These are phyloP conservation scores for Hydra vulgaris DNA, from an alignment of 30 jellyfish, hydroid and myxozoan species.

Conservation along the genomic window DNA sequence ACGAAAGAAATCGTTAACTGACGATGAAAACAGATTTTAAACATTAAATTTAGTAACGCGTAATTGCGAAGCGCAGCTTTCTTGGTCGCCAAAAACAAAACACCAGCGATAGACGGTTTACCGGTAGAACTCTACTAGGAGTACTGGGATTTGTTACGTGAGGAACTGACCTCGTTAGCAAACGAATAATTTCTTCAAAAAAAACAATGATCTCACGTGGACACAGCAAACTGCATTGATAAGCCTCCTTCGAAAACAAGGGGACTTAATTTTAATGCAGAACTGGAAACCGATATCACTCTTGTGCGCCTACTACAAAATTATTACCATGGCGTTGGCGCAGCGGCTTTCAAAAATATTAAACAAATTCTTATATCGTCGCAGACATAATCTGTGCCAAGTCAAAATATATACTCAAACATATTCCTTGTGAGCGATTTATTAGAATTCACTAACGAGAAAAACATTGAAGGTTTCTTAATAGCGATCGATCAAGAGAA, in stretches of 20 bases:
- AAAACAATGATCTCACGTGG: background rate
- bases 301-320: constrained; percentile 21
- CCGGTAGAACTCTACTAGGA: background rate
- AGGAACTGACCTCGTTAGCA: background rate
- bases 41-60: background rate
- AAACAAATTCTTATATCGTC: constrained; percentile 1
- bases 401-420: constrained; percentile 28
- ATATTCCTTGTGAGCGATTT: constrained; percentile 14
- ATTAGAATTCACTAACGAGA: constrained; percentile 1
- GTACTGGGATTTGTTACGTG: background rate
- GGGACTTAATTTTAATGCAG: constrained; percentile 7
- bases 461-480: constrained; percentile 6
- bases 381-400: constrained; percentile 42
- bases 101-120: background rate
- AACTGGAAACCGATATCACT: constrained; percentile 27
- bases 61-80: background rate
- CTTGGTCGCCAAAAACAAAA: background rate
- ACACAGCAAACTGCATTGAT: constrained; percentile 15
- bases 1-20: background rate
- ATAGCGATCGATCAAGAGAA: constrained; percentile 34
- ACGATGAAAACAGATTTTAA: background rate
- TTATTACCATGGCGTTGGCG: constrained; percentile 17
- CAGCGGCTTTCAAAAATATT: constrained; percentile 9
- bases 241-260: constrained; percentile 19
- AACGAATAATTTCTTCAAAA: background rate